These are phyloP conservation scores for Unio delphinus DNA, from an alignment of 2,888 invertebrate species.

Conservation along the genomic window DNA sequence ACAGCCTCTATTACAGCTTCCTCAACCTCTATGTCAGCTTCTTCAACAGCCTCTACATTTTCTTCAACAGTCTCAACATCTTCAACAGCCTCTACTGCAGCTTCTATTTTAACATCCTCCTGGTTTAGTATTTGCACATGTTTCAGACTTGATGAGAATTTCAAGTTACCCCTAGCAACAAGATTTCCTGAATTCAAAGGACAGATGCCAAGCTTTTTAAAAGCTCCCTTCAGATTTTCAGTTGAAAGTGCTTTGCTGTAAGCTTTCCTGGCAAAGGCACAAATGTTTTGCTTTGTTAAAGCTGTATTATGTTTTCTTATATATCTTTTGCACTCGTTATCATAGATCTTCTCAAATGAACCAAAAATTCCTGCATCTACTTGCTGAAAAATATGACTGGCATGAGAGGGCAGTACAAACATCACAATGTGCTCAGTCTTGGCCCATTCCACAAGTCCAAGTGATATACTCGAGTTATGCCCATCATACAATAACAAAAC, in stretches of 20 bases:
- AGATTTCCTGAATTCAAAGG: slow-evolving; percentile 16
- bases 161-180: slow-evolving; percentile 8
- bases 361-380: slow-evolving; percentile 27
- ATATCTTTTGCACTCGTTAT: slow-evolving; percentile 14
- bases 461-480: slow-evolving; percentile 15
- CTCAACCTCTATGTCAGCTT: background rate
- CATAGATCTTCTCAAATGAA: slow-evolving; percentile 16
- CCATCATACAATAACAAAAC: slow-evolving; percentile 27
- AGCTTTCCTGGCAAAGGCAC: slow-evolving; percentile 14
- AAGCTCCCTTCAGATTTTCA: slow-evolving; percentile 16
- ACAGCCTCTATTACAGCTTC: background rate
- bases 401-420: slow-evolving; percentile 26
- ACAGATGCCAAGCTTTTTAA: slow-evolving; percentile 22
- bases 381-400: slow-evolving; percentile 20
- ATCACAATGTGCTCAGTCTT: slow-evolving; percentile 25
- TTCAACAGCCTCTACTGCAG: background rate
- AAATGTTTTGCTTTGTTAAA: slow-evolving; percentile 16
- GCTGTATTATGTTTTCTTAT: slow-evolving; percentile 8
- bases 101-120: background rate
- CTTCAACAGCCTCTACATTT: background rate
- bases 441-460: slow-evolving; percentile 29
- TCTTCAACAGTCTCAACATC: background rate
- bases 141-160: background rate
- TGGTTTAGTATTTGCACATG: background rate
- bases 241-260: slow-evolving; percentile 20